Conservation (phyloP, 2,888 invertebrate genomes). For the Spisula solida region DNA sequence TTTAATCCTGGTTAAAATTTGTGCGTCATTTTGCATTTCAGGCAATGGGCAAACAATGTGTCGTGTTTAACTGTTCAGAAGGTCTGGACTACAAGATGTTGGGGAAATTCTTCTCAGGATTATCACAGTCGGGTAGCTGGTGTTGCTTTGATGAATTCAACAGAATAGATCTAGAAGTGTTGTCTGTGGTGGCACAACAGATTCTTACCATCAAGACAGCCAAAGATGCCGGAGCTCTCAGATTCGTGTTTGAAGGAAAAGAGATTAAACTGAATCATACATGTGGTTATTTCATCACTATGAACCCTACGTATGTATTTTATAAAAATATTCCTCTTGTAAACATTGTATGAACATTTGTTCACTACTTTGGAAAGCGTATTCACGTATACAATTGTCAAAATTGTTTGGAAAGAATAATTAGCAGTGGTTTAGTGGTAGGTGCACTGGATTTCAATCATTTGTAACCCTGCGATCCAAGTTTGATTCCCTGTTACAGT, state of each 20-base stretch:
- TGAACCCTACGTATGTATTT: conserved; percentile 86
- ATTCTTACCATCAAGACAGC: conserved; percentile 87
- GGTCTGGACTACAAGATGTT: conserved; percentile 87
- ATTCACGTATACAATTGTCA: too few species aligned
- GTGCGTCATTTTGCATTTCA: conserved; percentile 61
- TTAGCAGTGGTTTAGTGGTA: too few species aligned
- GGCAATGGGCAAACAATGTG: conserved; percentile 87
- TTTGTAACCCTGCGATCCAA: too few species aligned
- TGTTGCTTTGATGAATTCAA: conserved; percentile 88
- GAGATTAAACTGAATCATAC: conserved; percentile 87
- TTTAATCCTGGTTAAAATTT: neutral
- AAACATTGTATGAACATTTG: too few species aligned
- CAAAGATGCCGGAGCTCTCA: conserved; percentile 84
- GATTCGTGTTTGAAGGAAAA: conserved; percentile 87
- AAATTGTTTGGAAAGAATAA: too few species aligned
- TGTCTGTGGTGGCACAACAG: conserved; percentile 87
- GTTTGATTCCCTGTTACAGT: too few species aligned
- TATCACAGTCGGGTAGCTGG: conserved; percentile 87
- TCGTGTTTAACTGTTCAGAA: conserved; percentile 88
- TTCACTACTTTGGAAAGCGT: too few species aligned
- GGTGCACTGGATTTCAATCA: too few species aligned
- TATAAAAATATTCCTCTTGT: neutral
- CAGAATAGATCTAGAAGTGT: conserved; percentile 87
- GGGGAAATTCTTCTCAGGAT: conserved; percentile 87
- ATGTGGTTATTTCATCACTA: conserved; percentile 87